phyloP scores from a whole-genome alignment of 2,797 vertebrate genomes.

The Zenarchopterus dispar region DNA sequence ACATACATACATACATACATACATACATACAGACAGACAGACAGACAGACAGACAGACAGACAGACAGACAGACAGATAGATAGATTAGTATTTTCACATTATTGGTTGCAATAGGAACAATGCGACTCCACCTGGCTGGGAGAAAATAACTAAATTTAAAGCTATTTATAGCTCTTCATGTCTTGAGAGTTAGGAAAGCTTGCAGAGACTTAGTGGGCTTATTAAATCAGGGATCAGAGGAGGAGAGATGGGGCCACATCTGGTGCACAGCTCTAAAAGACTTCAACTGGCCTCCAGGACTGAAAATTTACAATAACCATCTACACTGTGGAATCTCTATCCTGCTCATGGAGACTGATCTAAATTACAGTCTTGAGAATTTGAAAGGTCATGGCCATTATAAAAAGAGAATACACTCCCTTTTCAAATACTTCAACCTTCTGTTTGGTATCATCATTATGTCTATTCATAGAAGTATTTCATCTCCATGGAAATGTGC shows the following conservation, averaged over 20 bases:
- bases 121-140: conserved; percentile 59
- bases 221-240: conserved; percentile 61
- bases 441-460: conserved; percentile 56
- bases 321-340: conserved; percentile 54
- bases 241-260: conserved; percentile 57
- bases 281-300: conserved; percentile 29
- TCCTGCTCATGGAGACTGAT: conserved; percentile 42
- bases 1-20: too few relatives aligned
- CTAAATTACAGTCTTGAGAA: conserved; percentile 46
- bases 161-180: conserved; percentile 66
- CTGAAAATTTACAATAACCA: conserved; percentile 44
- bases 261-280: conserved; percentile 47
- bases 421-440: conserved; percentile 59
- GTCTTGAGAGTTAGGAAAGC: conserved; percentile 41
- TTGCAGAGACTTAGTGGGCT: conserved; percentile 49
- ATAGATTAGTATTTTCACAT: too few relatives aligned
- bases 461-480: conserved; percentile 55
- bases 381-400: conserved; percentile 59
- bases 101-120: conserved; percentile 64
- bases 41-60: too few relatives aligned
- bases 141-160: conserved; percentile 57
- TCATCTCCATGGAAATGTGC: conserved; percentile 50
- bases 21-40: too few relatives aligned
- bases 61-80: too few relatives aligned
- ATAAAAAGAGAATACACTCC: conserved; percentile 57